A percentile compares a stretch with the other conserved stretches of the same genome.
Evolutionary conservation across 2,888 invertebrate genomes (phyloP).

Genomic region (Caenorhabditis imperialis): DNA sequence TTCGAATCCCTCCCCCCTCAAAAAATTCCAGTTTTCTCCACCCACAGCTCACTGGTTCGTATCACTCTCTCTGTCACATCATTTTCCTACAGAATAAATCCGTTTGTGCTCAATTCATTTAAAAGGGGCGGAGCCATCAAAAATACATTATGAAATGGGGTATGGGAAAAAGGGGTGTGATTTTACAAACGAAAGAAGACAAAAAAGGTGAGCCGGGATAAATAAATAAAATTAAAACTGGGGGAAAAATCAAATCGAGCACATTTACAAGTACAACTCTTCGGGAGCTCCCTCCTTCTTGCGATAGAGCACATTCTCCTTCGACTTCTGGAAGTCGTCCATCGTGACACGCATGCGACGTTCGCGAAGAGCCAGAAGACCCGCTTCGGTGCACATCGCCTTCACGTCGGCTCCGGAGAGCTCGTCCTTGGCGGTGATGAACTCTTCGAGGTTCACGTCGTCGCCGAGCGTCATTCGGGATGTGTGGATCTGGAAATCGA

Average conservation of each 20-base stretch:
- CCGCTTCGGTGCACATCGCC: conserved; percentile 99
- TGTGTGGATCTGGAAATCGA: conserved; percentile 89
- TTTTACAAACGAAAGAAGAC: too few species aligned
- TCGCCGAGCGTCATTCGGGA: conserved; percentile 97
- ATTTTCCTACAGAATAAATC: too few species aligned
- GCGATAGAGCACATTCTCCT: conserved; percentile 97
- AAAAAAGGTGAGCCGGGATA: conserved; percentile 1
- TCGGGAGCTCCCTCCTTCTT: conserved; percentile 99
- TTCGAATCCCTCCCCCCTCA: too few species aligned
- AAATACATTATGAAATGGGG: conserved; percentile 44
- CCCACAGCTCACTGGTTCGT: too few species aligned
- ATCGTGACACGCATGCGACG: conserved; percentile 99
- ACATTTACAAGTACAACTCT: conserved; percentile 90
- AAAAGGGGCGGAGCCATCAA: conserved; percentile 18
- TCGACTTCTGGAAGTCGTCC: conserved; percentile 99
- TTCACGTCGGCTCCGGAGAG: conserved; percentile 87
- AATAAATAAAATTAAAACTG: conserved; percentile 22
- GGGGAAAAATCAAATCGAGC: too few species aligned
- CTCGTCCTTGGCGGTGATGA: conserved; percentile 99
- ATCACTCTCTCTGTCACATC: too few species aligned
- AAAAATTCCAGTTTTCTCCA: too few species aligned
- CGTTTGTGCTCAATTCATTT: too few species aligned
- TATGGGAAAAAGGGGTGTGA: conserved; percentile 16
- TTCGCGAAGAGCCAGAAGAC: conserved; percentile 95
- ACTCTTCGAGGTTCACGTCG: conserved; percentile 95